Evolutionary conservation across 2,888 invertebrate genomes (phyloP).

Genomic region (Bombylius discolor): DNA sequence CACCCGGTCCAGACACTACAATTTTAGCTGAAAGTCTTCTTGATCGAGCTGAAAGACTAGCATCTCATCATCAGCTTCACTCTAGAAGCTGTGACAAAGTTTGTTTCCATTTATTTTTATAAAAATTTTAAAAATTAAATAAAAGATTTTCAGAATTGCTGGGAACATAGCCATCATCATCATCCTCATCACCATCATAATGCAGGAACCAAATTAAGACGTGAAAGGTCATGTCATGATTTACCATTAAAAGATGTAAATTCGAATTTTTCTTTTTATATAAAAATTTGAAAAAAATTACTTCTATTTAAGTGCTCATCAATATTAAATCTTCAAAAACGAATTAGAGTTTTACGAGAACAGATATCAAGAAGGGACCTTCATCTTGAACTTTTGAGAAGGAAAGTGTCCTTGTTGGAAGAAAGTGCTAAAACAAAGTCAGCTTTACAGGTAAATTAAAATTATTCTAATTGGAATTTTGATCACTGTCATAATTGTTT

Average conservation of each 20-base stretch:
- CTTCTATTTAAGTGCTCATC: constrained; percentile 52
- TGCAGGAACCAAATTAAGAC: constrained; percentile 56
- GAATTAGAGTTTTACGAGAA: constrained; percentile 73
- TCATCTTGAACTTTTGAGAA: constrained; percentile 75
- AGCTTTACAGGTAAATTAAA: constrained; percentile 36
- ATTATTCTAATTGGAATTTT: too few species aligned
- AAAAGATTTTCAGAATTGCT: constrained; percentile 19
- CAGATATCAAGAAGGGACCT: constrained; percentile 85
- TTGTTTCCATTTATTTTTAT: not conserved
- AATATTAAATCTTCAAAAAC: constrained; percentile 78
- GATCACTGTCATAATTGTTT: not conserved
- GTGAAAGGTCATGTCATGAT: constrained; percentile 69
- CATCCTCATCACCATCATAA: constrained; percentile 17
- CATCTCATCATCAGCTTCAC: constrained; percentile 27
- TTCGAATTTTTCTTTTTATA: not conserved
- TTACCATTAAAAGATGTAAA: constrained; percentile 65
- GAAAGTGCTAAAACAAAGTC: constrained; percentile 52
- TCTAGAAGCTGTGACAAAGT: constrained; percentile 18
- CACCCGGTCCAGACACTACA: constrained; percentile 32
- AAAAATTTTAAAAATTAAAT: not conserved
- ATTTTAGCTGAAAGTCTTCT: constrained; percentile 59
- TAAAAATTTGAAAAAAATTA: too few species aligned
- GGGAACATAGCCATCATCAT: constrained; percentile 18
- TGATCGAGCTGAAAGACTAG: constrained; percentile 64
- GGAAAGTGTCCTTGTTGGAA: constrained; percentile 76